Conservation (phyloP, 2,888 invertebrate genomes). For the Apamea epomidion region DNA sequence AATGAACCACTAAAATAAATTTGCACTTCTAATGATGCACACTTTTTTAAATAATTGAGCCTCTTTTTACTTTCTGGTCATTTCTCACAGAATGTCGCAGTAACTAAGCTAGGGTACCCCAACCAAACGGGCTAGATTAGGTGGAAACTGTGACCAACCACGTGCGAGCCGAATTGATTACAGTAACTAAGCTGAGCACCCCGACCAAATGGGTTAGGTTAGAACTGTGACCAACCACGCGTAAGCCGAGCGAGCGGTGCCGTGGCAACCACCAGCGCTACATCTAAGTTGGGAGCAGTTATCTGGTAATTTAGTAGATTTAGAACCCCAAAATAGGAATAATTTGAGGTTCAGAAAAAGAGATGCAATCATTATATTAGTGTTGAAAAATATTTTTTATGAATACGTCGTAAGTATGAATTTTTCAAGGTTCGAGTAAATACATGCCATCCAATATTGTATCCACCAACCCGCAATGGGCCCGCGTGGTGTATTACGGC, state of each 20-base stretch:
- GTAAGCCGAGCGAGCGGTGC: background rate
- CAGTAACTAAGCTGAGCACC: background rate
- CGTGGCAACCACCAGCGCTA: too few relatives aligned
- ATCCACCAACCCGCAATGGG: too few relatives aligned
- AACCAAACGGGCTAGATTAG: background rate
- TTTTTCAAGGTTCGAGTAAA: background rate
- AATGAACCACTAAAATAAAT: too few relatives aligned
- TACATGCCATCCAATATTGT: background rate
- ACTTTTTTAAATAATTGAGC: background rate
- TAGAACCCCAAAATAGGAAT: background rate
- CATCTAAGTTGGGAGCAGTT: too few relatives aligned
- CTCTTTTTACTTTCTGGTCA: background rate
- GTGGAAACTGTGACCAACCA: background rate
- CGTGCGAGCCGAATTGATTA: background rate
- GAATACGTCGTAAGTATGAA: too few relatives aligned
- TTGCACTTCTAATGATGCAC: background rate
- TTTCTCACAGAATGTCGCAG: background rate
- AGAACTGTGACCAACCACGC: too few relatives aligned
- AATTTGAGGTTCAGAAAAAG: background rate
- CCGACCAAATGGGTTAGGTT: too few relatives aligned
- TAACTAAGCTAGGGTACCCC: background rate
- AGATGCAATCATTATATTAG: background rate
- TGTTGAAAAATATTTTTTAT: background rate
- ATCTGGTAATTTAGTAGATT: background rate
- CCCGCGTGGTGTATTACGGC: too few relatives aligned